phyloP scores from a whole-genome alignment of 64 coral and sea anemone species.

The Pocillopora verrucosa region DNA sequence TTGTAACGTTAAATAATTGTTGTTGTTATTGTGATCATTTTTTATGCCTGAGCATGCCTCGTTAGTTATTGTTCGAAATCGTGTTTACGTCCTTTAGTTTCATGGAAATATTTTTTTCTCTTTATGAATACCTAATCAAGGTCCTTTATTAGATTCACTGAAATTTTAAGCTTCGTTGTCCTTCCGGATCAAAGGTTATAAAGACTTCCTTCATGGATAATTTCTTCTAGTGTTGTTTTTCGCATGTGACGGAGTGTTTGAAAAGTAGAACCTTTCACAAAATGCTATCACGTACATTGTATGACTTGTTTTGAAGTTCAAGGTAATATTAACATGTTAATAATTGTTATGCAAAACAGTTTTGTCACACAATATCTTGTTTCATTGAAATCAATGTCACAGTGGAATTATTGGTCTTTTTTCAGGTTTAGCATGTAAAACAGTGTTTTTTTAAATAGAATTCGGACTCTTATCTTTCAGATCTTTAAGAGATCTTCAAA shows the following conservation, averaged over 20 bases:
- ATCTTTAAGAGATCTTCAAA: no score
- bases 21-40: neutral
- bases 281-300: slow-evolving; percentile 29
- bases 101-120: neutral
- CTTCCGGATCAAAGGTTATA: neutral
- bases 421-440: neutral
- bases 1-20: neutral
- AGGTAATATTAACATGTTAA: slow-evolving; percentile 4
- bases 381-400: neutral
- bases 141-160: neutral
- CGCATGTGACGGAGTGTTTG: neutral
- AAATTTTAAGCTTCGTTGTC: neutral
- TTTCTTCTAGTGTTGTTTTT: neutral
- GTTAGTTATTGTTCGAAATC: neutral
- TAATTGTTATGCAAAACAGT: slow-evolving; percentile 12
- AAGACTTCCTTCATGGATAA: neutral
- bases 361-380: slow-evolving; percentile 1
- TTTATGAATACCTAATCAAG: neutral
- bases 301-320: neutral
- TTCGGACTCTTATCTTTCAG: no score
- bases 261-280: slow-evolving; percentile 6
- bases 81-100: slow-evolving; percentile 1
- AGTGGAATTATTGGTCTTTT: neutral
- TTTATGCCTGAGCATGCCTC: neutral
- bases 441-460: no score